phyloP scores from a whole-genome alignment of 2,113 vertebrate genomes.

The Sander vitreus region DNA sequence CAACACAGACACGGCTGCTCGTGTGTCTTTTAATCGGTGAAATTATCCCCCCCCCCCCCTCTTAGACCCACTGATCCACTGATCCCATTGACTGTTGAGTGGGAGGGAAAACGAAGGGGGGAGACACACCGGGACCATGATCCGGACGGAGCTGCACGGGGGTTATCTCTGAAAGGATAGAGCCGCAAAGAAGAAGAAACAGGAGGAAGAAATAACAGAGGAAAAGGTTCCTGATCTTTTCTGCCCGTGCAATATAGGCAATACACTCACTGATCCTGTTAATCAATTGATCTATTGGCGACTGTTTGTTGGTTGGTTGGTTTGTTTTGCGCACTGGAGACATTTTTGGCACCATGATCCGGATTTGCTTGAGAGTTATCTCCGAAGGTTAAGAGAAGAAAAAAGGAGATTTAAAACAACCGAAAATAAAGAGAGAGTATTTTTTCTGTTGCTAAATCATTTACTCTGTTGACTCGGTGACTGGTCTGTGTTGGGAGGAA shows the following conservation, averaged over 20 bases:
- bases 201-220: not conserved
- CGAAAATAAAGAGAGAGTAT: not conserved
- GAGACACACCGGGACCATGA: constrained; percentile 86
- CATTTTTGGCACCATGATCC: constrained; percentile 82
- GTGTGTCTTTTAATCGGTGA: constrained; percentile 16
- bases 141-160: constrained; percentile 88
- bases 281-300: constrained; percentile 12
- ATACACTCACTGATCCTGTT: constrained; percentile 29
- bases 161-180: constrained; percentile 3
- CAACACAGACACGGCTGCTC: not conserved
- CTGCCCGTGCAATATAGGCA: not conserved
- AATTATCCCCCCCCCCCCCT: constrained; percentile 14
- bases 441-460: not conserved
- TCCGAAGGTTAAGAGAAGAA: constrained; percentile 31
- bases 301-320: constrained; percentile 7
- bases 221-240: not conserved
- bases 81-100: constrained; percentile 30
- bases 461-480: constrained; percentile 72
- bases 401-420: not conserved
- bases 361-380: constrained; percentile 85
- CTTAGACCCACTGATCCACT: constrained; percentile 69
- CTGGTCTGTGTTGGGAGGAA: constrained; percentile 48
- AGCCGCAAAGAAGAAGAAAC: constrained; percentile 1
- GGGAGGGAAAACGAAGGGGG: constrained; percentile 7
- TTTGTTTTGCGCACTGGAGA: constrained; percentile 67